Evolutionary conservation across 2,113 vertebrate species (phyloP).

Genomic region (Beaufortia kweichowensis): DNA sequence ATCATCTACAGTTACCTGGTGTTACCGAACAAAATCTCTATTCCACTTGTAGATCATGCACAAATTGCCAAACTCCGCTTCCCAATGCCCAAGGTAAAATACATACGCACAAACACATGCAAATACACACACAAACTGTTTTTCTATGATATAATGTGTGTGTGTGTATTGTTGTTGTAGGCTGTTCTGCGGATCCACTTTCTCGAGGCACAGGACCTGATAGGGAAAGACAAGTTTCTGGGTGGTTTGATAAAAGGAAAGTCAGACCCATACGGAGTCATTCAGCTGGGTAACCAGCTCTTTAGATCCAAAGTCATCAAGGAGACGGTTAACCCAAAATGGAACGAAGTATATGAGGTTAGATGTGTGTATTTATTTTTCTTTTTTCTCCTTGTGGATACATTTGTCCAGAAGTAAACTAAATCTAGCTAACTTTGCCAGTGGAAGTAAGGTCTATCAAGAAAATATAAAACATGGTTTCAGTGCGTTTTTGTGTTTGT

Average conservation of each 20-base stretch:
- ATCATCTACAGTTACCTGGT: conserved; percentile 90
- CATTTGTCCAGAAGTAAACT: background rate
- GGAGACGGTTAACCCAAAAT: conserved; percentile 87
- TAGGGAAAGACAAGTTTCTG: conserved; percentile 88
- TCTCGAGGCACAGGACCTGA: conserved; percentile 88
- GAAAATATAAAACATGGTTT: no score
- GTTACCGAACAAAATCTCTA: conserved; percentile 89
- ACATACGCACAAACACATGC: background rate
- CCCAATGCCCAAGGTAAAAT: conserved; percentile 87
- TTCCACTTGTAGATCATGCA: conserved; percentile 88
- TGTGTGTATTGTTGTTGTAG: conserved; percentile 68
- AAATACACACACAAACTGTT: background rate
- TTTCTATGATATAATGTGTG: background rate
- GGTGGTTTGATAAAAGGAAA: conserved; percentile 94
- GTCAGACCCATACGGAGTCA: conserved; percentile 93
- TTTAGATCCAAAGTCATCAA: conserved; percentile 92
- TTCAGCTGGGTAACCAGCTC: conserved; percentile 83
- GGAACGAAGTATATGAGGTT: conserved; percentile 97
- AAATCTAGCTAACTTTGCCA: background rate
- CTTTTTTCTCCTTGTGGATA: no score
- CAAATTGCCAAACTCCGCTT: conserved; percentile 85
- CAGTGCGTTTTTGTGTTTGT: conserved; percentile 25
- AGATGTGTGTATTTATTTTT: background rate
- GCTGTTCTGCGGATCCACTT: conserved; percentile 91
- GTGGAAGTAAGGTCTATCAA: no score